Evolutionary conservation across 2,888 invertebrate genomes (phyloP), one percentile per base, ranked within the genome.

Genomic region (Scaptomyza tumidula): DNA sequence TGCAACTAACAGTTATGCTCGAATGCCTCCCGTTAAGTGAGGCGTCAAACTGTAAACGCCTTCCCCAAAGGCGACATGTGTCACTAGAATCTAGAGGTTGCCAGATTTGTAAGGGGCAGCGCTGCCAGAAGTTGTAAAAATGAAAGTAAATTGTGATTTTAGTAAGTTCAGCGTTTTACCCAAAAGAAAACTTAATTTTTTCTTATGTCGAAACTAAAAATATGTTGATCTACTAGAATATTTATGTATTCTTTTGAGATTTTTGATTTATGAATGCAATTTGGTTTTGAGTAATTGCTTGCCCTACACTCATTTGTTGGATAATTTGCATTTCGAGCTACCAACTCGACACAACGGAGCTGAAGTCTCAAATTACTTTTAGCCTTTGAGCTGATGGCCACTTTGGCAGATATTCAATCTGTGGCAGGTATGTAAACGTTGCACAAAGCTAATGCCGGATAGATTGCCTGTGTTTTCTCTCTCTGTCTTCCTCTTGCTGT

Each of bases 331-430:
- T 66, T 59, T 19, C 16, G 3, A 50, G 54, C 49, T 49, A 19
- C 58, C 11, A 48, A 57, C 11, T 19, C 19, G 13, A 11, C 9
- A 19, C 6, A 41, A 16, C 10, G 19, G 19, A 58, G n/a, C 35
- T 7, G 13, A 61, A 44, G 69, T 61, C 56, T 68, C 67, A 58
- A 65, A 62, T 68, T 69, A 58, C 69, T 65, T 61, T 64, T 50
- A 52, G 66, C 72, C 71, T 70, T 64, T 75, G 60, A 62, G 62
- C 65, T 63, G 74, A 61, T 67, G 50, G 49, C 57, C 60, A 61
- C 62, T 62, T 53, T 63, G 66, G 55, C 61, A 72, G 71, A 72
- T 81, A 87, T 83, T 85, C 82, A 87, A 83, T 85, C 87, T 70
- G 58, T 53, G 53, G 56, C 59, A 61, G 67, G 31, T 49, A 56